Evolutionary conservation across 1,140 invertebrate genomes (phyloP).

Genomic region (Heliconius hewitsoni): DNA sequence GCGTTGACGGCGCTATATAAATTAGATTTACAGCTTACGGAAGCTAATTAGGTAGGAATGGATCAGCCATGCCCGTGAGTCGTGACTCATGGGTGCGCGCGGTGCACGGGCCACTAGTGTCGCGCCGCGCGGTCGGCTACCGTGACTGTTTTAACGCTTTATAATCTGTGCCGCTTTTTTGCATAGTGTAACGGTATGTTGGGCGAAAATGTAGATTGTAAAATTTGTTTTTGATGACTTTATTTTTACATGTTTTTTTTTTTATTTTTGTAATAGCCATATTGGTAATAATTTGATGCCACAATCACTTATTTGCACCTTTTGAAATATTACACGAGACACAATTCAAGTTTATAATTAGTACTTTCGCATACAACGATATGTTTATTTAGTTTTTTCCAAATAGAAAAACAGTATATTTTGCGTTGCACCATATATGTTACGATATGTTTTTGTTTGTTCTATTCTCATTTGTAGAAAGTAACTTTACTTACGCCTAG

Average conservation of each 20-base stretch:
- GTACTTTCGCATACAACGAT: too few relatives aligned
- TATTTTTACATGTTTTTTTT: not conserved
- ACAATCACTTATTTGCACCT: too few relatives aligned
- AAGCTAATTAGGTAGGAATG: constrained; percentile 70
- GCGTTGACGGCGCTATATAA: constrained; percentile 59
- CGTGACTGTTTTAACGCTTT: constrained; percentile 50
- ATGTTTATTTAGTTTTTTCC: too few relatives aligned
- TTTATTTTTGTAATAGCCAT: not conserved
- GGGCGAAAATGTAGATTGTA: not conserved
- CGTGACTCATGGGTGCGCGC: constrained; percentile 31
- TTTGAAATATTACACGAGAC: too few relatives aligned
- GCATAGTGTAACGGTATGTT: not conserved
- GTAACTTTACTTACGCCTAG: too few relatives aligned
- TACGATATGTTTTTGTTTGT: too few relatives aligned
- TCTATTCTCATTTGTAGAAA: too few relatives aligned
- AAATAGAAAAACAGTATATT: too few relatives aligned
- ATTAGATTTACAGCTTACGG: constrained; percentile 73
- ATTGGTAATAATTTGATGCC: too few relatives aligned
- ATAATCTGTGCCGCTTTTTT: constrained; percentile 7
- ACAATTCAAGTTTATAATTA: too few relatives aligned
- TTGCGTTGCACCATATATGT: too few relatives aligned
- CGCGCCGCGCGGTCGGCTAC: constrained; percentile 52
- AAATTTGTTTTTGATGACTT: not conserved
- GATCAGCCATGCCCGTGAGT: constrained; percentile 30
- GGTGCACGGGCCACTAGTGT: constrained; percentile 50